These are phyloP conservation scores for Xiphydria camelus DNA, from an alignment of 2,888 invertebrate species.

Conservation along the genomic window DNA sequence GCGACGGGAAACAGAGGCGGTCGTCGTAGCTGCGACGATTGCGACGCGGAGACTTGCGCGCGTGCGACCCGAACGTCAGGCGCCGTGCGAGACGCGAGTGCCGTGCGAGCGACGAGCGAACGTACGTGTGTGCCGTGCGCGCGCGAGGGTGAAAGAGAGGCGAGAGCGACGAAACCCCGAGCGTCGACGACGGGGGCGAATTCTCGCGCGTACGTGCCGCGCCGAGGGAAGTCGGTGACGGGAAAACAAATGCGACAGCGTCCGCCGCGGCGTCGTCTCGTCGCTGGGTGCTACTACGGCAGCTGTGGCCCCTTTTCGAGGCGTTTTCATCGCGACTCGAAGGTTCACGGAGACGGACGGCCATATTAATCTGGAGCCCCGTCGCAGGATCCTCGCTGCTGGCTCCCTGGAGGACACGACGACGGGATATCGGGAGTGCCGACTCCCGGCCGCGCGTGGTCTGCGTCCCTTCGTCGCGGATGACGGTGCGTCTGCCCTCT, in stretches of 20 bases:
- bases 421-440: too few species aligned
- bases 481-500: slow-evolving; percentile 34
- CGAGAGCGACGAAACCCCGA: slow-evolving; percentile 8
- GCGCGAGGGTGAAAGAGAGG: slow-evolving; percentile 11
- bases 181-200: slow-evolving; percentile 16
- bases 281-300: not conserved
- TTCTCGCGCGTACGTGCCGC: slow-evolving; percentile 17
- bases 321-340: slow-evolving; percentile 9
- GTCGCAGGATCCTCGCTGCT: slow-evolving; percentile 19
- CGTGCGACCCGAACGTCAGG: not conserved
- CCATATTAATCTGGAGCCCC: slow-evolving; percentile 39
- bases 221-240: slow-evolving; percentile 8
- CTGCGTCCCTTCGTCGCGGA: slow-evolving; percentile 23
- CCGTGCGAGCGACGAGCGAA: slow-evolving; percentile 6
- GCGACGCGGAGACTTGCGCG: slow-evolving; percentile 2
- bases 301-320: not conserved
- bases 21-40: slow-evolving; percentile 10
- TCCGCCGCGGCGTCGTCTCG: slow-evolving; percentile 3
- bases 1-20: slow-evolving; percentile 31
- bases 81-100: slow-evolving; percentile 6
- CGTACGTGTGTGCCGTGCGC: slow-evolving; percentile 1
- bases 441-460: too few species aligned
- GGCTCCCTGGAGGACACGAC: too few species aligned
- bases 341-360: slow-evolving; percentile 35
- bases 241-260: slow-evolving; percentile 7